phyloP scores from a whole-genome alignment of 2,113 vertebrate genomes.

The Bos javanicus region DNA sequence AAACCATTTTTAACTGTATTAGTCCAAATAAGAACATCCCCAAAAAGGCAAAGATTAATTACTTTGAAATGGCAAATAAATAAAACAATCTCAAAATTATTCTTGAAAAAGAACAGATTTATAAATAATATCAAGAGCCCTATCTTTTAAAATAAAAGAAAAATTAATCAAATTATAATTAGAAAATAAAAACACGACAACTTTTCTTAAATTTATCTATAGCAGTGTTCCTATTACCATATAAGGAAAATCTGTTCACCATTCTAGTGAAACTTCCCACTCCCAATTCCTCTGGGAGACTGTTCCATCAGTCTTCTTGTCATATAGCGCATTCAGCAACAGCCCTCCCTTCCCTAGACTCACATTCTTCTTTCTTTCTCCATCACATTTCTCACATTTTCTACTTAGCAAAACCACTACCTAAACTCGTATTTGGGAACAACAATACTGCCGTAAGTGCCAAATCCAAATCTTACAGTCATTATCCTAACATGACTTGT shows the following conservation, averaged over 20 bases:
- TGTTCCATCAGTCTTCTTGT: not conserved
- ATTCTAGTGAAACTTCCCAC: not conserved
- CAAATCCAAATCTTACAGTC: not conserved
- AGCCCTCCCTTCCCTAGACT: not conserved
- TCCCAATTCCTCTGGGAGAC: not conserved
- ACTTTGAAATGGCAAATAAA: not conserved
- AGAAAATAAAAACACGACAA: not conserved
- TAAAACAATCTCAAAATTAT: conserved; percentile 10
- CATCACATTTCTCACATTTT: not conserved
- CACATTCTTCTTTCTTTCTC: not conserved
- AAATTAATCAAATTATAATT: not conserved
- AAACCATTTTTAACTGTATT: not conserved
- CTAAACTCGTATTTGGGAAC: not conserved
- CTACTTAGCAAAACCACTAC: not conserved
- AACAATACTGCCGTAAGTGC: not conserved
- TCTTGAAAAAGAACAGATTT: not conserved
- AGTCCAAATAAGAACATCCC: not conserved
- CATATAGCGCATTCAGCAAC: not conserved
- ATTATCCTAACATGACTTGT: not conserved
- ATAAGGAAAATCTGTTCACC: not conserved
- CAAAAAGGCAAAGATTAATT: not conserved
- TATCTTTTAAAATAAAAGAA: not conserved
- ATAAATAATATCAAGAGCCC: not conserved
- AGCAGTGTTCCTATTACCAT: not conserved
- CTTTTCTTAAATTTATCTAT: not conserved